Evolutionary conservation across 1,140 invertebrate genomes (phyloP).

Genomic region (Manduca sexta): DNA sequence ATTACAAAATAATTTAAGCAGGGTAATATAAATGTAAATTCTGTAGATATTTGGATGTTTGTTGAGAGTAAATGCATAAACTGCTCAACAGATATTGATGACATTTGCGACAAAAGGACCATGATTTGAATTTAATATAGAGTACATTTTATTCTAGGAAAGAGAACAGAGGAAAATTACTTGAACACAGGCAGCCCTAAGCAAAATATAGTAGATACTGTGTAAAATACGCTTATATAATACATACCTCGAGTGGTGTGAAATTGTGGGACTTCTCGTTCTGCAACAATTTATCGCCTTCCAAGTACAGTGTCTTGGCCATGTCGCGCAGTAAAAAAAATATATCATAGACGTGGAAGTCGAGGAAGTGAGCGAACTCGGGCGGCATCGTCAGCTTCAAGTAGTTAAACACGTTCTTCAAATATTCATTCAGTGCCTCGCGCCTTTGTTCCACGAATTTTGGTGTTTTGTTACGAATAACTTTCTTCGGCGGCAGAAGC

Average conservation of each 20-base stretch:
- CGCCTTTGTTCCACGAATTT: conserved; percentile 90
- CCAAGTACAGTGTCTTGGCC: conserved; percentile 80
- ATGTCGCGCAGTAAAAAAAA: conserved; percentile 86
- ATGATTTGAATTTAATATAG: too few relatives aligned
- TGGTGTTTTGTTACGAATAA: conserved; percentile 79
- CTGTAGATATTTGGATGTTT: too few relatives aligned
- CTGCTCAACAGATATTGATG: too few relatives aligned
- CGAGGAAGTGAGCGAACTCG: conserved; percentile 83
- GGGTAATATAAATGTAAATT: too few relatives aligned
- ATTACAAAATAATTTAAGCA: too few relatives aligned
- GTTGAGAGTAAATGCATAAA: too few relatives aligned
- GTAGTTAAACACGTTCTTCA: conserved; percentile 84
- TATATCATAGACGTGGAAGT: conserved; percentile 89
- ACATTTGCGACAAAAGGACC: too few relatives aligned
- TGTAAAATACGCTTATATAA: neutral
- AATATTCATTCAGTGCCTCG: conserved; percentile 84
- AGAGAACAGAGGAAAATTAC: too few relatives aligned
- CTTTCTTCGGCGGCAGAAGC: conserved; percentile 92
- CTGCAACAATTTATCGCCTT: conserved; percentile 79
- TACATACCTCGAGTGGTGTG: conserved; percentile 81
- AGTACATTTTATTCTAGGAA: too few relatives aligned
- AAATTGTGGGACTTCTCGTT: conserved; percentile 77
- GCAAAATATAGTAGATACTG: too few relatives aligned
- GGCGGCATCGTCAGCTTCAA: conserved; percentile 83
- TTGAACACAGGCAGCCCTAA: too few relatives aligned